Percentiles rank a stretch among this genome's conserved stretches.
Conservation (phyloP, 2,797 vertebrate genomes). For the Octomys mimax region DNA sequence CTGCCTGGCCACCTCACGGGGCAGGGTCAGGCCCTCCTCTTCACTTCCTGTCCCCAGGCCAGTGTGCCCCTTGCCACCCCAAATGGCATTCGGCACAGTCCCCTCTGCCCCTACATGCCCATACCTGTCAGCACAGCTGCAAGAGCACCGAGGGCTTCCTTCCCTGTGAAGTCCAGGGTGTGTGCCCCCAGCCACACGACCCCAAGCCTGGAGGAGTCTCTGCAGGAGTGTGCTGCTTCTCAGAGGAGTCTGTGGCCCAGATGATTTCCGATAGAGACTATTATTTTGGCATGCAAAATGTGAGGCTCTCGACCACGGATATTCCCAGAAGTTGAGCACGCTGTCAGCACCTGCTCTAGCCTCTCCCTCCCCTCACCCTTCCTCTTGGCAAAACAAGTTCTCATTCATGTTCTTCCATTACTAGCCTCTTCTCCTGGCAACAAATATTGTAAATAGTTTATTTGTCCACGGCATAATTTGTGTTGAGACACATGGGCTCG, state of each 20-base stretch:
- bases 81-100: not conserved
- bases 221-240: not conserved
- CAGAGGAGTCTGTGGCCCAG: not conserved
- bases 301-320: not conserved
- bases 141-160: not conserved
- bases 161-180: not conserved
- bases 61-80: not conserved
- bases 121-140: not conserved
- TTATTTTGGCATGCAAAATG: conserved; percentile 37
- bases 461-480: not conserved
- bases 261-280: conserved; percentile 40
- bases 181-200: accelerated
- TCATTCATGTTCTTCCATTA: not conserved
- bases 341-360: conserved; percentile 61
- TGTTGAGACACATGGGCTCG: not conserved
- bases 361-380: not conserved
- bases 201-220: not conserved
- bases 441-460: not conserved
- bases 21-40: not conserved
- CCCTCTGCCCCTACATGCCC: not conserved
- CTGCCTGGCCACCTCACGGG: not conserved
- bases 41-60: not conserved
- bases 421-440: not conserved
- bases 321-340: not conserved
- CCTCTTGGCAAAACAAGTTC: not conserved